These are phyloP conservation scores for Ctenopoma kingsleyae DNA, from an alignment of 2,797 vertebrate species.

Conservation along the genomic window DNA sequence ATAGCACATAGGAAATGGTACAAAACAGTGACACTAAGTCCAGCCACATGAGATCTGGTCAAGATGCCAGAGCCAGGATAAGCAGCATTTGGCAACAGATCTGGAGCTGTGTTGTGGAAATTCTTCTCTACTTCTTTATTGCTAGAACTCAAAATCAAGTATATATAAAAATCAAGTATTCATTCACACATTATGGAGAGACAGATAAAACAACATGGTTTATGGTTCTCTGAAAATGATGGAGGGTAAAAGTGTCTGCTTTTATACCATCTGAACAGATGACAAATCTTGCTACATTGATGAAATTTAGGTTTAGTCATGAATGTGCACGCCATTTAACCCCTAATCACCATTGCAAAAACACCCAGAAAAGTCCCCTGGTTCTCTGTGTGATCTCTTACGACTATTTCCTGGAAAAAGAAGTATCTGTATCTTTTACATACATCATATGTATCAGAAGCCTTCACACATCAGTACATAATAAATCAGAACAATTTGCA, in stretches of 20 bases:
- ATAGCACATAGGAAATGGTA: constrained; percentile 48
- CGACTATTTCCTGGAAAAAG: too few species aligned
- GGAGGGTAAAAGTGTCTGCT: too few species aligned
- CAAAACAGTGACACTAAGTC: constrained; percentile 63
- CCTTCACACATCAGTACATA: background rate
- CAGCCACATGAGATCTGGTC: constrained; percentile 59
- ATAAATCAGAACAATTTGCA: background rate
- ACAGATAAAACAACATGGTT: too few species aligned
- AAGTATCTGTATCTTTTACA: background rate
- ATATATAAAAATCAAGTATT: too few species aligned
- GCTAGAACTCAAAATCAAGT: too few species aligned
- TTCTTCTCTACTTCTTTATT: background rate
- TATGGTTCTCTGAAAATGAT: too few species aligned
- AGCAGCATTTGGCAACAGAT: constrained; percentile 50
- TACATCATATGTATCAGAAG: background rate
- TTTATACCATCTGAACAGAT: too few species aligned
- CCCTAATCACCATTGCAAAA: background rate
- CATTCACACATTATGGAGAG: too few species aligned
- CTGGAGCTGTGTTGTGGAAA: constrained; percentile 12
- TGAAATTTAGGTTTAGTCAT: background rate
- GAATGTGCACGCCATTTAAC: background rate
- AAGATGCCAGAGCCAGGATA: constrained; percentile 55
- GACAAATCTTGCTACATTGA: background rate
- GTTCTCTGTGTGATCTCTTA: too few species aligned
- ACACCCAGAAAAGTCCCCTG: too few species aligned